Base-by-base conservation (phyloP, 2,113 vertebrate genomes). In the Microtus richardsoni region DNA sequence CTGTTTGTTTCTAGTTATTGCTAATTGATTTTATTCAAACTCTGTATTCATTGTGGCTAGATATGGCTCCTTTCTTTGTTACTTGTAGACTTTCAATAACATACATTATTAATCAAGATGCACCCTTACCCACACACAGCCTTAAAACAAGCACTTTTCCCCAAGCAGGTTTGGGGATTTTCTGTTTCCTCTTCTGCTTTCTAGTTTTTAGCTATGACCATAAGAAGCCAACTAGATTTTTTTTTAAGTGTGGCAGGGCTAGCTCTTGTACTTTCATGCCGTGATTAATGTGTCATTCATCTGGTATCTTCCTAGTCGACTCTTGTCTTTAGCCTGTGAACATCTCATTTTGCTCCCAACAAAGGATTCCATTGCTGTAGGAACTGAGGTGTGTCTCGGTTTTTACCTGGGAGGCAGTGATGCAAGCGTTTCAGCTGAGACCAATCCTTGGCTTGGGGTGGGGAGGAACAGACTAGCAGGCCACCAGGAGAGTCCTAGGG, bases 381-480 rank as follows among this genome's bases (percentile, higher is more conserved):
- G 95, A 97, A 95, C n/a, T 88, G 91, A 95, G 97, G 97, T 97
- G 97, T 97, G 97, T 97, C 97, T 94, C 83, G 66, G 68, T 92
- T 96, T 96, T 95, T 96, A 97, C 97, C 97, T 96, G 97, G 80
- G 54, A 97, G 95, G 92, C 91, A 93, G 79, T 98, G 97, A 97
- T 97, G 97, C 92, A 98, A 96, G 97, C 36, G 0, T 96, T 97
- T 95, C 96, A 95, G 95, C 64, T 95, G 90, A 97, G 90, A 96
- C 96, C 96, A 95, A 96, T 88, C 96, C 95, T 90, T 5, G 82
- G 78, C 21, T 94, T 89, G 80, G 96, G 93, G 91, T 80, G 95
- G 96, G 94, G 94, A 96, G 94, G 91, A 92, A 58, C 71, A 74
- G 2, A 94, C 82, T 95, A 96, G 92, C 97, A 97, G 95, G 58